phyloP scores from a whole-genome alignment of 1,140 invertebrate species.

The Leptopilina boulardi region DNA sequence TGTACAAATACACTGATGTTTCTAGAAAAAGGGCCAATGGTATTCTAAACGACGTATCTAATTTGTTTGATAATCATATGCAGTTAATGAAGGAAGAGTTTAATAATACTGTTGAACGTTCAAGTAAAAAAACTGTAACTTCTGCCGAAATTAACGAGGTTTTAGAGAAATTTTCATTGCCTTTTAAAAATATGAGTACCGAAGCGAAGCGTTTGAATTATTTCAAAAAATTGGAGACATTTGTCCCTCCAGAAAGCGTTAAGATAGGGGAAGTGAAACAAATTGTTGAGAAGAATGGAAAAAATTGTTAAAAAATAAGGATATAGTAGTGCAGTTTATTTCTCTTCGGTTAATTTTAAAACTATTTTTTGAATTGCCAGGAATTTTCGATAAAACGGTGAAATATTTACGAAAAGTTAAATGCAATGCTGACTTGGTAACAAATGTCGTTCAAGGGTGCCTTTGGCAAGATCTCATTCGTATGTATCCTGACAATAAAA shows the following conservation, averaged over 20 bases:
- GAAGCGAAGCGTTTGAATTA: background rate
- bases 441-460: background rate
- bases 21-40: background rate
- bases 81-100: background rate
- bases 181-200: constrained; percentile 2
- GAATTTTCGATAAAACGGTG: background rate
- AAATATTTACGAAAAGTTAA: background rate
- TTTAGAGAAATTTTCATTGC: background rate
- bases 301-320: no score
- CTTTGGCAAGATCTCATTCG: background rate
- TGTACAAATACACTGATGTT: constrained; percentile 18
- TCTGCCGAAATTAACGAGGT: background rate
- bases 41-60: background rate
- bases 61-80: background rate
- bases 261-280: background rate
- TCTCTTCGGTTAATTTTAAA: no score
- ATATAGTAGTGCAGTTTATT: no score
- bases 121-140: background rate
- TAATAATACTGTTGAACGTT: background rate
- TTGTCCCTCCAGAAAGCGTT: background rate
- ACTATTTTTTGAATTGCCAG: no score
- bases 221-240: constrained; percentile 8
- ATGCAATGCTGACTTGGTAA: background rate
- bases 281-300: background rate
- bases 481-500: background rate